Percentiles rank a stretch among this genome's conserved stretches.
Evolutionary conservation across 2,888 invertebrate species (phyloP).

Genomic region (Hybos culiciformis): DNA sequence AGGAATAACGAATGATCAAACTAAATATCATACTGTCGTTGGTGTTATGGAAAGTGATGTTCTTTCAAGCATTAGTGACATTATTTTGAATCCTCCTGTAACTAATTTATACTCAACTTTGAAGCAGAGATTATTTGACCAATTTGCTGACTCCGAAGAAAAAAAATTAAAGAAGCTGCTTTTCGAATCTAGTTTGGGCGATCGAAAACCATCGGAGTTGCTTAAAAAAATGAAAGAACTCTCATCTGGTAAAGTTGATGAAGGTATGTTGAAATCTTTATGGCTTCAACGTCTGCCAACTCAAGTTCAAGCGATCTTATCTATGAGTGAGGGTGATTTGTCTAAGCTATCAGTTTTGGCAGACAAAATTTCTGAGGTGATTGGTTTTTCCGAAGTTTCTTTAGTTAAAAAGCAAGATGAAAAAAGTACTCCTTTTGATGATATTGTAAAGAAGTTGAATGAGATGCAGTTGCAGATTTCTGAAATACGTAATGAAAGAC

Average conservation of each 20-base stretch:
- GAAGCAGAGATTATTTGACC: slow-evolving; percentile 15
- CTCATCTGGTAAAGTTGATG: slow-evolving; percentile 14
- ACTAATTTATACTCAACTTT: slow-evolving; percentile 13
- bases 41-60: slow-evolving; percentile 18
- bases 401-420: too few species aligned
- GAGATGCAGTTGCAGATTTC: too few species aligned
- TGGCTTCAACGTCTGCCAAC: slow-evolving; percentile 17
- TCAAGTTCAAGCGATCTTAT: slow-evolving; percentile 14
- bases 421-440: too few species aligned
- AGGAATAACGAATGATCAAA: slow-evolving; percentile 14
- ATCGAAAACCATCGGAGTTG: slow-evolving; percentile 18
- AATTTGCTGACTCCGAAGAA: slow-evolving; percentile 17
- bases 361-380: slow-evolving; percentile 13
- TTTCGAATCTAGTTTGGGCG: slow-evolving; percentile 17
- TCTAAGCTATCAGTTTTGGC: slow-evolving; percentile 11
- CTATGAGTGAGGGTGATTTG: slow-evolving; percentile 13
- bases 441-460: too few species aligned
- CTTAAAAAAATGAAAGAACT: slow-evolving; percentile 17
- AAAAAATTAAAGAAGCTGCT: slow-evolving; percentile 15
- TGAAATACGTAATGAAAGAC: too few species aligned
- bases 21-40: slow-evolving; percentile 18
- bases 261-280: slow-evolving; percentile 16
- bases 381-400: too few species aligned
- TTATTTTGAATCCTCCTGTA: slow-evolving; percentile 14
- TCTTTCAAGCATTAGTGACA: slow-evolving; percentile 17